A percentile compares a stretch with the other conserved stretches of the same genome.
These are phyloP conservation scores for Psophia crepitans DNA, from an alignment of 2,113 vertebrate genomes.

Conservation along the genomic window DNA sequence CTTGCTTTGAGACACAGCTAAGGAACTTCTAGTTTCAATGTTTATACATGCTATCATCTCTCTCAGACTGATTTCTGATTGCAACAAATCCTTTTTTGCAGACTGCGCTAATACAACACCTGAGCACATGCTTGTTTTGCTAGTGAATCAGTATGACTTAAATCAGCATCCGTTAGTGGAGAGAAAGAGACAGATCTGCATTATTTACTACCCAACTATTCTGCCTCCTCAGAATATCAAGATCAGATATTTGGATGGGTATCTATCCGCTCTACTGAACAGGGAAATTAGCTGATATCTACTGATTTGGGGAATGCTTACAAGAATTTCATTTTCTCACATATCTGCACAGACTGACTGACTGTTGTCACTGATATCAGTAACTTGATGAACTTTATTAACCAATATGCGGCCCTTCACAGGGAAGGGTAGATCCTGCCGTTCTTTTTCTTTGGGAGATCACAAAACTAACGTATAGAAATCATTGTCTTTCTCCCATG, in stretches of 20 bases:
- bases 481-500: not conserved
- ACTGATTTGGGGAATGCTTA: not conserved
- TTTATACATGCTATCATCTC: fast-evolving
- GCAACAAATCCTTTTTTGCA: not conserved
- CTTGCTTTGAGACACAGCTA: not conserved
- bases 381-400: not conserved
- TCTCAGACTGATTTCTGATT: not conserved
- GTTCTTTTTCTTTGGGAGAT: not conserved
- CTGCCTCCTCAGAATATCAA: not conserved
- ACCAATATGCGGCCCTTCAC: not conserved
- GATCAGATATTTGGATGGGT: not conserved
- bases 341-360: not conserved
- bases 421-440: not conserved
- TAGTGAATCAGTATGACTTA: not conserved
- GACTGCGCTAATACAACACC: not conserved
- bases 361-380: not conserved
- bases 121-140: not conserved
- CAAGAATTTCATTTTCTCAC: not conserved
- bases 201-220: not conserved
- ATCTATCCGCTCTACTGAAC: not conserved
- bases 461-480: not conserved
- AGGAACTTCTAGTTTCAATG: not conserved
- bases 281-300: not conserved
- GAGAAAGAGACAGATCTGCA: not conserved
- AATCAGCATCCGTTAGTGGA: not conserved